Percentiles rank a stretch among this genome's conserved stretches.
Evolutionary conservation across 2,888 invertebrate genomes (phyloP).

Genomic region (Amaurobius ferox): DNA sequence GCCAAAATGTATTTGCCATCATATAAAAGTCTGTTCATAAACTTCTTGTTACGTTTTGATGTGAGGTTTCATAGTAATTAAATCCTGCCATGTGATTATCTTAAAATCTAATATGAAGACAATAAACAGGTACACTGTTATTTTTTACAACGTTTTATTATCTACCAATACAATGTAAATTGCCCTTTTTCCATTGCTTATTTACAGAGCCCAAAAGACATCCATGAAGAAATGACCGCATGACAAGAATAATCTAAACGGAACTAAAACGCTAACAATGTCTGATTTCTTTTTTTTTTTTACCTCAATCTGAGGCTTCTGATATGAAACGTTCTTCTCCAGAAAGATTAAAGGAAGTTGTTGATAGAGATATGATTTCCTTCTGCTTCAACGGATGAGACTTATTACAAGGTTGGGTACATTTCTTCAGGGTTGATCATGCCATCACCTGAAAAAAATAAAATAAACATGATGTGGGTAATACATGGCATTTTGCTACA

Average conservation of each 20-base stretch:
- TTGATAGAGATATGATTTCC: constrained; percentile 32
- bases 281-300: too few relatives aligned
- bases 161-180: neutral
- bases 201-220: neutral
- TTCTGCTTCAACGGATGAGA: neutral
- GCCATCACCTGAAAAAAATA: constrained; percentile 44
- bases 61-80: too few relatives aligned
- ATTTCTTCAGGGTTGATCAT: constrained; percentile 49
- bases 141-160: neutral
- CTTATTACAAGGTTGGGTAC: constrained; percentile 18
- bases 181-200: neutral
- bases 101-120: too few relatives aligned
- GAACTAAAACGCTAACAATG: too few relatives aligned
- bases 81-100: too few relatives aligned
- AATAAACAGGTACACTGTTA: too few relatives aligned
- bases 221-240: neutral
- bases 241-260: neutral
- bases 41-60: too few relatives aligned
- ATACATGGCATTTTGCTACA: too few relatives aligned
- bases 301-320: constrained; percentile 5
- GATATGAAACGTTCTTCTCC: constrained; percentile 29
- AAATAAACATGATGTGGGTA: too few relatives aligned
- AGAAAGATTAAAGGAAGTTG: constrained; percentile 20
- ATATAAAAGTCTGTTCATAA: too few relatives aligned
- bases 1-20: too few relatives aligned